These are phyloP conservation scores for Ligdia adustata DNA, from an alignment of 2,888 invertebrate genomes.

Conservation along the genomic window DNA sequence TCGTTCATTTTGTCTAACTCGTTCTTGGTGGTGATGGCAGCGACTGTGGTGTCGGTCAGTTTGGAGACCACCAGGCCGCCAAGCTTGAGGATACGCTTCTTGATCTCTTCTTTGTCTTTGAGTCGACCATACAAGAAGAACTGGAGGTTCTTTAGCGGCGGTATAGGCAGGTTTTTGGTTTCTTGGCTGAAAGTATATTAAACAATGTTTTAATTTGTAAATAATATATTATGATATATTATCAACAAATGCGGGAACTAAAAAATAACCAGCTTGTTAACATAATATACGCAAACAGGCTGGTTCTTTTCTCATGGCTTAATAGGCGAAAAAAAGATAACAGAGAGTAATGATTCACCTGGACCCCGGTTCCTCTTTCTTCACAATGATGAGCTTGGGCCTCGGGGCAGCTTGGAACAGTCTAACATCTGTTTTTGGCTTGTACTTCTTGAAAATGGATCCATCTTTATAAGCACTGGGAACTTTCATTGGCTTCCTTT, in stretches of 20 bases:
- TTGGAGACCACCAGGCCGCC: conserved; percentile 90
- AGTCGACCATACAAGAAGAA: conserved; percentile 88
- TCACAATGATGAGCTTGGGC: conserved; percentile 58
- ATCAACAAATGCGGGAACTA: too few species aligned
- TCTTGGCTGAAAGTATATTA: conserved; percentile 78
- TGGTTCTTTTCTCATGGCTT: not conserved
- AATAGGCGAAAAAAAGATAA: not conserved
- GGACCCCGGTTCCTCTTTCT: conserved; percentile 75
- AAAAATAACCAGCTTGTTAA: too few species aligned
- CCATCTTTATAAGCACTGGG: conserved; percentile 85
- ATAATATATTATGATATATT: too few species aligned
- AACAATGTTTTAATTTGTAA: too few species aligned
- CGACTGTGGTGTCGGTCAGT: conserved; percentile 86
- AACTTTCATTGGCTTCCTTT: conserved; percentile 87
- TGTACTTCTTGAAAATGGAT: conserved; percentile 85
- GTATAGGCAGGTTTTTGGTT: conserved; percentile 83
- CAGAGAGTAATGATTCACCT: conserved; percentile 42
- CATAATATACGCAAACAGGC: too few species aligned
- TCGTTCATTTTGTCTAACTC: conserved; percentile 87
- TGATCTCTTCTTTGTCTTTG: conserved; percentile 85
- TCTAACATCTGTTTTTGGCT: conserved; percentile 83
- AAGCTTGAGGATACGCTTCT: conserved; percentile 87
- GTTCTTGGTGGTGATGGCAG: conserved; percentile 88
- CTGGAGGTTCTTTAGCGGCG: conserved; percentile 90
- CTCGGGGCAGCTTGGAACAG: conserved; percentile 75